Percentiles rank a stretch among this genome's conserved stretches.
These are phyloP conservation scores for Anastrepha obliqua DNA, from an alignment of 1,140 invertebrate genomes.

Conservation along the genomic window DNA sequence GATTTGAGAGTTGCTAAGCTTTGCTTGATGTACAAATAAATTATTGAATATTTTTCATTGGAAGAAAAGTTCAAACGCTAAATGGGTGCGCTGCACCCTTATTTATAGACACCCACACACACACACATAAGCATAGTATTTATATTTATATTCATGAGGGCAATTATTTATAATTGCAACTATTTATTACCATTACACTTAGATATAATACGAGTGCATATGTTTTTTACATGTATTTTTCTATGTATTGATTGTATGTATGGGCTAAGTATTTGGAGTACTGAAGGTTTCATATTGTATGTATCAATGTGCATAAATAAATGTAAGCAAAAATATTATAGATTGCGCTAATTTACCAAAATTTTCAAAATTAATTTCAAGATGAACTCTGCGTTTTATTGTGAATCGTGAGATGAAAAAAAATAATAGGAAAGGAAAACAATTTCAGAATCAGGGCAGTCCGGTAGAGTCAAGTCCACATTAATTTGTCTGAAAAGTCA, in stretches of 20 bases:
- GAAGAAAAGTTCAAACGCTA: not conserved
- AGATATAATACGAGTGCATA: not conserved
- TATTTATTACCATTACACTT: slow-evolving; percentile 13
- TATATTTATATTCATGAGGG: not conserved
- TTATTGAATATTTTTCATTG: not conserved
- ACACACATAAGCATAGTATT: no score
- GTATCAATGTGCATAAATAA: not conserved
- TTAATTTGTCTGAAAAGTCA: no score
- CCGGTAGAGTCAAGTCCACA: no score
- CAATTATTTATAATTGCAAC: not conserved
- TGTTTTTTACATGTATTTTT: slow-evolving; percentile 50
- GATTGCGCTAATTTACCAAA: not conserved
- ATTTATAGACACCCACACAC: not conserved
- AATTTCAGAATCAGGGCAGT: no score
- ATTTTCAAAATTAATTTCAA: not conserved
- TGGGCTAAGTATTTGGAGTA: slow-evolving; percentile 10
- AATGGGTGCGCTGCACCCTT: slow-evolving; percentile 8
- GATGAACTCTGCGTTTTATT: not conserved
- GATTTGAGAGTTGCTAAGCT: not conserved
- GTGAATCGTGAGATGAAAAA: no score
- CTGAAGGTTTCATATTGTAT: slow-evolving; percentile 41
- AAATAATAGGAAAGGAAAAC: no score
- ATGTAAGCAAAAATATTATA: not conserved
- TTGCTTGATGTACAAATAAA: slow-evolving; percentile 20
- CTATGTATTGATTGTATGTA: slow-evolving; percentile 36